phyloP scores from a whole-genome alignment of 2,888 invertebrate genomes.

The Phengaris arion region DNA sequence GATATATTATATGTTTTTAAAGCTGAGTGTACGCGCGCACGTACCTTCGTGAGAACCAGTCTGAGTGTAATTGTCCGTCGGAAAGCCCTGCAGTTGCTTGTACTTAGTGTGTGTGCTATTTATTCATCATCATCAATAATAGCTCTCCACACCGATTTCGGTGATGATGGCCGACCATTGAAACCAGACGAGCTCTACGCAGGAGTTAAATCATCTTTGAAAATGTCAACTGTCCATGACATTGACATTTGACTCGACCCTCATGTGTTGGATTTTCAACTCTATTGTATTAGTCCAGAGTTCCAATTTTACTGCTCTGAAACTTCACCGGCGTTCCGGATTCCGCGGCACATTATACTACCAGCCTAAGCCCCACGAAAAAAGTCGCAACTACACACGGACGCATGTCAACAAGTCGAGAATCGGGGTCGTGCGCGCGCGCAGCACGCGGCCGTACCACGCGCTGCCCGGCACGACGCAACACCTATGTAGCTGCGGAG shows the following conservation, averaged over 20 bases:
- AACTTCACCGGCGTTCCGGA: too few species aligned
- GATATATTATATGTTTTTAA: background rate
- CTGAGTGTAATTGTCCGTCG: conserved; percentile 33
- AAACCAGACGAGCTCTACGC: too few species aligned
- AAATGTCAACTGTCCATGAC: too few species aligned
- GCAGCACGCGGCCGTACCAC: conserved; percentile 56
- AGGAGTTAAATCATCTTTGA: too few species aligned
- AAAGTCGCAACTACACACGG: background rate
- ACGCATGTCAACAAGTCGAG: conserved; percentile 31
- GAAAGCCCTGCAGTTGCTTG: conserved; percentile 12
- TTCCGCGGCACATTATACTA: too few species aligned
- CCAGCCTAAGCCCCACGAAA: too few species aligned
- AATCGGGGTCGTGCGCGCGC: conserved; percentile 22
- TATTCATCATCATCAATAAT: background rate
- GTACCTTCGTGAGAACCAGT: conserved; percentile 45
- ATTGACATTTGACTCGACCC: too few species aligned
- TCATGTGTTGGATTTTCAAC: too few species aligned
- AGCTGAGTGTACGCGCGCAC: background rate
- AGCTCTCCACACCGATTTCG: too few species aligned
- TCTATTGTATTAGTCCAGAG: too few species aligned
- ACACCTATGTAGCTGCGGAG: background rate
- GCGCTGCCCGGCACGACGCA: conserved; percentile 54
- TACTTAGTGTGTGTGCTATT: conserved; percentile 14
- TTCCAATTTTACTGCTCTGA: too few species aligned
- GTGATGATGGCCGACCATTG: too few species aligned